Conservation (phyloP, 2,888 invertebrate genomes). For the Pseudanteris insignis region DNA sequence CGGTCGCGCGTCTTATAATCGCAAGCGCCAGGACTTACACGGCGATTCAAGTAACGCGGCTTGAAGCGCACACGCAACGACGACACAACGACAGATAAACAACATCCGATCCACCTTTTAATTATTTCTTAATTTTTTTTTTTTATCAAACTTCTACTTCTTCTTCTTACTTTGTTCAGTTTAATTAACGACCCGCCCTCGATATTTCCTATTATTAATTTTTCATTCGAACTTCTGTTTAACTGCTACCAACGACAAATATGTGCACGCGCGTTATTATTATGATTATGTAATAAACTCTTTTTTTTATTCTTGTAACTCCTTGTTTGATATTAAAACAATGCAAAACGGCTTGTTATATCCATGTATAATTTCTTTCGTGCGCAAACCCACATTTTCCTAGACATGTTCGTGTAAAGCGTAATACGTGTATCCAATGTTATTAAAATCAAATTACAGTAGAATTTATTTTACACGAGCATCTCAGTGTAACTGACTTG, state of each 20-base stretch:
- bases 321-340: no score
- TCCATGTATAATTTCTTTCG: no score
- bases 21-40: conserved; percentile 16
- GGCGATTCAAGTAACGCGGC: conserved; percentile 23
- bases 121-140: conserved; percentile 1
- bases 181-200: no score
- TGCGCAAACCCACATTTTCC: no score
- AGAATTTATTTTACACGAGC: conserved; percentile 11
- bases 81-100: conserved; percentile 32
- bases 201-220: neutral
- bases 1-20: conserved; percentile 61
- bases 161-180: neutral
- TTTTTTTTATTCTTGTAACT: no score
- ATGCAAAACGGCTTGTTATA: no score
- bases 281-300: no score
- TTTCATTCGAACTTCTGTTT: neutral
- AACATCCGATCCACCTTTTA: conserved; percentile 8
- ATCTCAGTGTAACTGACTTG: conserved; percentile 24
- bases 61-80: conserved; percentile 45
- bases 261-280: conserved; percentile 14
- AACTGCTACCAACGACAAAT: conserved; percentile 8
- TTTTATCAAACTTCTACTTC: neutral
- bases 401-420: no score
- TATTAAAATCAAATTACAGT: no score
- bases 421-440: no score